Conservation (phyloP, 2,113 vertebrate genomes). For the Rhagologus leucostigma region DNA sequence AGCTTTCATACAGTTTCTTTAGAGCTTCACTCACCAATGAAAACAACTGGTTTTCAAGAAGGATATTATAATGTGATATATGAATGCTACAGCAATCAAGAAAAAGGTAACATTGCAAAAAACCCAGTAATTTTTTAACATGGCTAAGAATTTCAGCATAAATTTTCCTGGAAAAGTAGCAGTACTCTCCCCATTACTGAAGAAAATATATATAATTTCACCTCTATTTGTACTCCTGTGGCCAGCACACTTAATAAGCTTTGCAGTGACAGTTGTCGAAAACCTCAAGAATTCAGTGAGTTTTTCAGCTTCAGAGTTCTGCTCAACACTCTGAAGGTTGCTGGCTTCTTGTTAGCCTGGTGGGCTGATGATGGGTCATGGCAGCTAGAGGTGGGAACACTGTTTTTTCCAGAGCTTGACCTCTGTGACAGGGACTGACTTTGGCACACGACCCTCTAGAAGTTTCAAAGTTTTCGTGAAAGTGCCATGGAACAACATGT, state of each 20-base stretch:
- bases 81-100: background rate
- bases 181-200: background rate
- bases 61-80: background rate
- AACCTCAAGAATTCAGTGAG: background rate
- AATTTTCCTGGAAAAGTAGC: background rate
- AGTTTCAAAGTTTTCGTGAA: background rate
- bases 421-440: background rate
- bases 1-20: background rate
- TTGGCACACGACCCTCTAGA: background rate
- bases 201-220: background rate
- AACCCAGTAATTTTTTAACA: background rate
- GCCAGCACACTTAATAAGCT: background rate
- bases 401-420: background rate
- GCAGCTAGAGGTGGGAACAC: fast-evolving
- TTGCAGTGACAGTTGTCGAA: background rate
- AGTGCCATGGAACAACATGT: background rate
- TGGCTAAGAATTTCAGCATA: background rate
- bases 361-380: background rate
- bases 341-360: background rate
- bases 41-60: background rate
- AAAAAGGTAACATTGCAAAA: slow-evolving; percentile 6
- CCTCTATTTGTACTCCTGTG: background rate
- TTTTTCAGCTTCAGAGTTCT: background rate
- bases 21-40: background rate
- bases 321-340: background rate